Conservation (phyloP, 35 echinoderm and acorn worm genomes). For the Ophioderma brevispina region DNA sequence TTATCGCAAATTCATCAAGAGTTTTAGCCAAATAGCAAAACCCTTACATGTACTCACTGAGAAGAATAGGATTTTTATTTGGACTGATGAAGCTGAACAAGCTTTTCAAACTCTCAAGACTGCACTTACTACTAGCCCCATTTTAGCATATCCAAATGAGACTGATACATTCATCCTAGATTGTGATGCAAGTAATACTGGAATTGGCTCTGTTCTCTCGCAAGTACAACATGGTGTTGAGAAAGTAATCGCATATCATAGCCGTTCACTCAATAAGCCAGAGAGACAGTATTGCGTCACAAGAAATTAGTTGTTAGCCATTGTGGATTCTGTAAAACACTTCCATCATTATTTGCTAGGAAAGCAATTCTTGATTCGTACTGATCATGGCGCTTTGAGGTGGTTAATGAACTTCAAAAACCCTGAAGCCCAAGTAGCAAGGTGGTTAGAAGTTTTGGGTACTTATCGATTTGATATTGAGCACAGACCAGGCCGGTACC, state of each 20-base stretch:
- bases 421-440: slow-evolving; percentile 45
- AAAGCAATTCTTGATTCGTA: slow-evolving; percentile 45
- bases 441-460: slow-evolving; percentile 46
- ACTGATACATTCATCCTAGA: too few species aligned
- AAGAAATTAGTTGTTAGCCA: slow-evolving; percentile 44
- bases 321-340: slow-evolving; percentile 22
- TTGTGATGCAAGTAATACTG: too few species aligned
- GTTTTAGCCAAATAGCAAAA: slow-evolving; percentile 2
- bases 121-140: slow-evolving; percentile 40
- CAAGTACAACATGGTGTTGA: neutral
- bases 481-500: slow-evolving; percentile 2
- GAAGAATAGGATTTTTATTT: slow-evolving; percentile 18
- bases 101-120: slow-evolving; percentile 48
- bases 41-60: slow-evolving; percentile 17
- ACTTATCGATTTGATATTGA: slow-evolving; percentile 25
- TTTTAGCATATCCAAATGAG: slow-evolving; percentile 40
- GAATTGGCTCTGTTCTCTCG: neutral
- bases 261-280: neutral
- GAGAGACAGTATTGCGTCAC: slow-evolving; percentile 57
- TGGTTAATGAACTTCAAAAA: slow-evolving; percentile 72
- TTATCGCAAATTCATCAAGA: slow-evolving; percentile 17
- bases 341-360: slow-evolving; percentile 64
- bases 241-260: slow-evolving; percentile 18
- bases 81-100: slow-evolving; percentile 55
- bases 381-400: slow-evolving; percentile 48